phyloP scores from a whole-genome alignment of 2,888 invertebrate genomes.

The Rhopalosiphum nymphaeae region DNA sequence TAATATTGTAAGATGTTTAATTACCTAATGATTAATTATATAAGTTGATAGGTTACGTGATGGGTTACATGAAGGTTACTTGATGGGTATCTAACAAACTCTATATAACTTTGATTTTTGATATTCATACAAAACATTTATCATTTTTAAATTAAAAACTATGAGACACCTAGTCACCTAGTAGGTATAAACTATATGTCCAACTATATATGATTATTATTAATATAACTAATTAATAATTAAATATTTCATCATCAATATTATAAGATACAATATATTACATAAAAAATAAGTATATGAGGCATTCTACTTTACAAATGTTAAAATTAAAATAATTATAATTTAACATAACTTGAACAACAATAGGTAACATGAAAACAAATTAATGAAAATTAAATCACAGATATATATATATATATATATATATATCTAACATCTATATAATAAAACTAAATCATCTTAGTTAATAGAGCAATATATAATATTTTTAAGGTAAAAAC shows the following conservation, averaged over 20 bases:
- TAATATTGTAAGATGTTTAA: background rate
- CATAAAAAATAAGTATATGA: background rate
- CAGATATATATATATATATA: background rate
- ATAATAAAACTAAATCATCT: background rate
- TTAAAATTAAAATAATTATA: constrained; percentile 2
- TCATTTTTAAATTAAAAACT: background rate
- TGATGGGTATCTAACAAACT: background rate
- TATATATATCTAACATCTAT: background rate
- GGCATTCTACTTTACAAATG: background rate
- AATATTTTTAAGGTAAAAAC: background rate
- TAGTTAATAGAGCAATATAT: background rate
- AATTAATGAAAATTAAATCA: constrained; percentile 27
- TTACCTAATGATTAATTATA: background rate
- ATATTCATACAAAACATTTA: constrained; percentile 1
- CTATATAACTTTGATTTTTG: constrained; percentile 36
- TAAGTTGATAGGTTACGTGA: too few species aligned
- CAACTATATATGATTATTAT: background rate
- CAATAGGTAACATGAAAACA: constrained; percentile 4
- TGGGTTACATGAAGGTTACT: background rate
- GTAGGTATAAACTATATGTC: background rate
- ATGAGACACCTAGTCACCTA: background rate
- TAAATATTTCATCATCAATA: background rate
- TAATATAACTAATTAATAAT: background rate
- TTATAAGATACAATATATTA: background rate
- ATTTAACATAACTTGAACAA: constrained; percentile 19